Evolutionary conservation across 2,888 invertebrate genomes (phyloP).

Genomic region (Cosmopolites sordidus): DNA sequence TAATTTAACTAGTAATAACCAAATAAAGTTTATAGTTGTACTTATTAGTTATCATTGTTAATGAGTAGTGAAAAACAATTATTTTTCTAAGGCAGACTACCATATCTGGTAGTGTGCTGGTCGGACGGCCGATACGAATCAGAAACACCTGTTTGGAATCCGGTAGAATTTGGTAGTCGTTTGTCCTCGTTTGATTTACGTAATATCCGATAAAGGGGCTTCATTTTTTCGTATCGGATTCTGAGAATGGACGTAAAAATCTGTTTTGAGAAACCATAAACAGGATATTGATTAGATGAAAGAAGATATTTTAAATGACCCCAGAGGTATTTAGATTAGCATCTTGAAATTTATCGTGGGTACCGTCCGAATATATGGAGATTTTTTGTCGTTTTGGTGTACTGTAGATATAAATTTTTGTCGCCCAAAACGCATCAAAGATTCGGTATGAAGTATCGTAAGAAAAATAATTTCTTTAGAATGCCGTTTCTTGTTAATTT

Average conservation of each 20-base stretch:
- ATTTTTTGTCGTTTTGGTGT: too few species aligned
- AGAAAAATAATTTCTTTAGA: too few species aligned
- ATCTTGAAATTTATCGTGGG: slow-evolving; percentile 8
- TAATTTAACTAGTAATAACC: too few species aligned
- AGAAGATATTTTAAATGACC: slow-evolving; percentile 28
- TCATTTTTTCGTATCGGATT: slow-evolving; percentile 12
- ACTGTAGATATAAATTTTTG: too few species aligned
- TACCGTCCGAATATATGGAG: slow-evolving; percentile 13
- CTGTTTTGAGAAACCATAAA: slow-evolving; percentile 28
- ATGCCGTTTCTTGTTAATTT: too few species aligned
- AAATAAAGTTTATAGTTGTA: too few species aligned
- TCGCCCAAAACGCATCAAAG: too few species aligned
- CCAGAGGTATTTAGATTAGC: slow-evolving; percentile 21
- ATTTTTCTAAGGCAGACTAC: too few species aligned
- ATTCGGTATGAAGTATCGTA: too few species aligned
- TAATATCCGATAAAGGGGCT: slow-evolving; percentile 22
- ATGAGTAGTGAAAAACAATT: too few species aligned
- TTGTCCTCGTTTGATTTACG: slow-evolving; percentile 28
- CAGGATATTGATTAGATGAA: slow-evolving; percentile 28
- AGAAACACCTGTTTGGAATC: slow-evolving; percentile 28
- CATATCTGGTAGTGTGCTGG: too few species aligned
- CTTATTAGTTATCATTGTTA: too few species aligned
- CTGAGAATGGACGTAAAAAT: slow-evolving; percentile 24
- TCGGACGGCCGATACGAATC: slow-evolving; percentile 18
- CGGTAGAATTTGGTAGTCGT: slow-evolving; percentile 29